Percentiles rank a stretch among this genome's conserved stretches.
Conservation (phyloP, 2,113 vertebrate genomes). For the Gyps fulvus region DNA sequence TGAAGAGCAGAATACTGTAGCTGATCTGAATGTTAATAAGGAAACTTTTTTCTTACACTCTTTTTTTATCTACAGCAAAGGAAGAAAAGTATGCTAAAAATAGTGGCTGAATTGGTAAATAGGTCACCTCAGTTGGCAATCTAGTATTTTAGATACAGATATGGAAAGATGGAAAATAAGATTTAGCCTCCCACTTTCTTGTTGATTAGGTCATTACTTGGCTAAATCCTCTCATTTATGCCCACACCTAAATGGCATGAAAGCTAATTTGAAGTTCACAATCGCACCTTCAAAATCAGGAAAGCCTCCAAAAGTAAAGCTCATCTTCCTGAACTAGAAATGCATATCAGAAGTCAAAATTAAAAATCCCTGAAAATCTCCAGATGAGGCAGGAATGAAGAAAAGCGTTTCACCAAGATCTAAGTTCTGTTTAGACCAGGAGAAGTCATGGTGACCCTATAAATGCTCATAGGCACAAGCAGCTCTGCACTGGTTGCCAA, state of each 20-base stretch:
- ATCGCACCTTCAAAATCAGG: neutral
- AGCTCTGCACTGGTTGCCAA: neutral
- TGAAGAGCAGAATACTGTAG: neutral
- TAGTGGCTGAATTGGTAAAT: neutral
- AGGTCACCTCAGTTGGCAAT: neutral
- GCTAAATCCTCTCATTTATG: neutral
- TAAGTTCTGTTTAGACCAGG: neutral
- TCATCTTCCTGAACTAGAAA: neutral
- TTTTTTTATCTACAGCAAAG: neutral
- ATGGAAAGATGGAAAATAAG: neutral
- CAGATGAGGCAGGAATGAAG: neutral
- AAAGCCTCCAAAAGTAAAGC: neutral
- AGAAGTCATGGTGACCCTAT: neutral
- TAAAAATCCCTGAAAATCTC: neutral
- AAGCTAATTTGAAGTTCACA: neutral
- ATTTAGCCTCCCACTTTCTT: neutral
- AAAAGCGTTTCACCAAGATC: neutral
- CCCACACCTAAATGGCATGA: neutral
- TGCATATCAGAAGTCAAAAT: neutral
- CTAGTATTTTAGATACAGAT: neutral
- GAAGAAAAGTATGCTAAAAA: neutral
- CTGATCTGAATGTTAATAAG: neutral
- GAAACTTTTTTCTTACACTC: neutral
- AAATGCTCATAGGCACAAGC: neutral
- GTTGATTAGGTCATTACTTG: neutral